These are phyloP conservation scores for Hirtodrosophila duncani DNA, from an alignment of 2,888 invertebrate species.

Conservation along the genomic window DNA sequence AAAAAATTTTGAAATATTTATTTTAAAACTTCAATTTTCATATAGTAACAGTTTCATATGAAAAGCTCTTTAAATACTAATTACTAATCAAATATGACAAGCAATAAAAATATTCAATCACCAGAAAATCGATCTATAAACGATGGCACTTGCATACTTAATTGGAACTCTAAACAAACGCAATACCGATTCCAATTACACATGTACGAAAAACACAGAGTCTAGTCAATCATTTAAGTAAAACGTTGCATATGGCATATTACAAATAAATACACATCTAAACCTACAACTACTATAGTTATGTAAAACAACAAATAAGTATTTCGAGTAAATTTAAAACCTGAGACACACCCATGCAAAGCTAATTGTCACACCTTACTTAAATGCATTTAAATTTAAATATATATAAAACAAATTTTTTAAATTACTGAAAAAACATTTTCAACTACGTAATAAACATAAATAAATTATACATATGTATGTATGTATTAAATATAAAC, in stretches of 20 bases:
- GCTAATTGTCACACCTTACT: conserved; percentile 63
- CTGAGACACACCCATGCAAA: conserved; percentile 9
- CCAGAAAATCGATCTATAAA: conserved; percentile 8
- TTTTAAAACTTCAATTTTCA: conserved; percentile 16
- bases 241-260: conserved; percentile 42
- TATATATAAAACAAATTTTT: conserved; percentile 28
- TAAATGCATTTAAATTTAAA: conserved; percentile 69
- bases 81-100: conserved; percentile 1
- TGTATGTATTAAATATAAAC: conserved; percentile 33
- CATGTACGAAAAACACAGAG: too few species aligned
- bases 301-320: not conserved
- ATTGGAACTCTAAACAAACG: conserved; percentile 49
- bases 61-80: conserved; percentile 1
- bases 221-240: conserved; percentile 67
- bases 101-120: not conserved
- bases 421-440: conserved; percentile 34
- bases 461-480: conserved; percentile 23
- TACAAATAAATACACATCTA: conserved; percentile 31
- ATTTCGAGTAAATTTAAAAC: conserved; percentile 29
- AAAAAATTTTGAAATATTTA: not conserved
- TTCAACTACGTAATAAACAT: conserved; percentile 38
- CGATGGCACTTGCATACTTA: conserved; percentile 41
- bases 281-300: conserved; percentile 47
- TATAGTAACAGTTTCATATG: conserved; percentile 18
- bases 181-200: conserved; percentile 53